Evolutionary conservation across 2,797 vertebrate genomes (phyloP).

Genomic region (Sebastes itinus): DNA sequence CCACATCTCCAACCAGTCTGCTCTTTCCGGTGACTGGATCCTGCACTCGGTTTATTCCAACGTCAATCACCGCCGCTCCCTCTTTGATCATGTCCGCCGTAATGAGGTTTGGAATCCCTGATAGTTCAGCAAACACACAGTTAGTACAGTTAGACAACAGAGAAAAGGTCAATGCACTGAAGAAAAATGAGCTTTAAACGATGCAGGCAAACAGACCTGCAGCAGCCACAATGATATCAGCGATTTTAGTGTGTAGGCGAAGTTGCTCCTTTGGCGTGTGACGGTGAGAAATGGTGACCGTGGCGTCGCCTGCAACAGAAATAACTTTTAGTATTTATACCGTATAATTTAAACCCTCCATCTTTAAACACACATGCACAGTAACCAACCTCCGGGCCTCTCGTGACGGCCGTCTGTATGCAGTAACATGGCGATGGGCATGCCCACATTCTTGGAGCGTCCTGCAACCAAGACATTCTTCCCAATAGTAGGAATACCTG

Average conservation of each 20-base stretch:
- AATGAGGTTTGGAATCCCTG: constrained; percentile 96
- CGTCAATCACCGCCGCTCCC: constrained; percentile 93
- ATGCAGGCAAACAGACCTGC: constrained; percentile 82
- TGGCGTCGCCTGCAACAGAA: constrained; percentile 90
- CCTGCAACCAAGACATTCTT: constrained; percentile 97
- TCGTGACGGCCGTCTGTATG: constrained; percentile 94
- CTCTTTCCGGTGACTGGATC: constrained; percentile 90
- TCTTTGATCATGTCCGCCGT: constrained; percentile 98
- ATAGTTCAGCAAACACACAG: neutral
- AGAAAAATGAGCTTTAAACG: neutral
- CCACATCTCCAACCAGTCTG: constrained; percentile 94
- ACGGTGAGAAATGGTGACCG: constrained; percentile 95
- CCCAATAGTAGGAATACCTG: constrained; percentile 94
- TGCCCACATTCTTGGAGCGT: constrained; percentile 97
- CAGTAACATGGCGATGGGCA: constrained; percentile 98
- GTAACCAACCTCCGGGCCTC: constrained; percentile 89
- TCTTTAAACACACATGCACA: neutral
- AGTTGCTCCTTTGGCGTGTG: constrained; percentile 97
- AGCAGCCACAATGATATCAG: constrained; percentile 94
- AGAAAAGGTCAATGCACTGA: neutral
- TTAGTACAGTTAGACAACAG: neutral
- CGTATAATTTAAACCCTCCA: neutral
- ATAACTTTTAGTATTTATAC: neutral
- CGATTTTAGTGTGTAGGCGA: constrained; percentile 90
- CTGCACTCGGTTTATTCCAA: constrained; percentile 92